Evolutionary conservation across 2,888 invertebrate genomes (phyloP).

Genomic region (Bedellia somnulentella): DNA sequence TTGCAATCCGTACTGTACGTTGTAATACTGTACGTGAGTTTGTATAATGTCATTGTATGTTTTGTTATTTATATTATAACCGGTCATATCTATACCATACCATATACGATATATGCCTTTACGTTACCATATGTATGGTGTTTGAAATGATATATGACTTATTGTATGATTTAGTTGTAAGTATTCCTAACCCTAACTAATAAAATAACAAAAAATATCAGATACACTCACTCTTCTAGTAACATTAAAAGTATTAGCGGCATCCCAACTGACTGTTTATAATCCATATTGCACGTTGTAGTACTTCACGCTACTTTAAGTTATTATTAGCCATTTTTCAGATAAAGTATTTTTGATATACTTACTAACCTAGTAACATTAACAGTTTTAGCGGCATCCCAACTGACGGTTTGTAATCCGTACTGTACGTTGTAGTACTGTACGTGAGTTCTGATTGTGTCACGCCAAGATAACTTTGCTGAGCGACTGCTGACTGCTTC

Average conservation of each 20-base stretch:
- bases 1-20: slow-evolving; percentile 37
- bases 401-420: slow-evolving; percentile 30
- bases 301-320: slow-evolving; percentile 45
- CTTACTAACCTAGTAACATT: slow-evolving; percentile 50
- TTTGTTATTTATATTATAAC: too few relatives aligned
- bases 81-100: too few relatives aligned
- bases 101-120: too few relatives aligned
- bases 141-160: too few relatives aligned
- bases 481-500: slow-evolving; percentile 38
- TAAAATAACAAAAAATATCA: too few relatives aligned
- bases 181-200: too few relatives aligned
- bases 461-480: slow-evolving; percentile 43
- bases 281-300: slow-evolving; percentile 42
- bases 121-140: too few relatives aligned
- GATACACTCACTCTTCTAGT: too few relatives aligned
- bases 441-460: slow-evolving; percentile 34
- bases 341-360: too few relatives aligned
- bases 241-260: slow-evolving; percentile 36
- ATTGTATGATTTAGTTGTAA: too few relatives aligned
- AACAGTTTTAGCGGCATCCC: slow-evolving; percentile 39
- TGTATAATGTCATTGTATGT: too few relatives aligned
- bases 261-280: slow-evolving; percentile 40
- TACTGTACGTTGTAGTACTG: slow-evolving; percentile 48
- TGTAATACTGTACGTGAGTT: slow-evolving; percentile 48
- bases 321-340: too few relatives aligned